Conservation (phyloP, 2,797 vertebrate species). For the Rhinoraja longicauda region DNA sequence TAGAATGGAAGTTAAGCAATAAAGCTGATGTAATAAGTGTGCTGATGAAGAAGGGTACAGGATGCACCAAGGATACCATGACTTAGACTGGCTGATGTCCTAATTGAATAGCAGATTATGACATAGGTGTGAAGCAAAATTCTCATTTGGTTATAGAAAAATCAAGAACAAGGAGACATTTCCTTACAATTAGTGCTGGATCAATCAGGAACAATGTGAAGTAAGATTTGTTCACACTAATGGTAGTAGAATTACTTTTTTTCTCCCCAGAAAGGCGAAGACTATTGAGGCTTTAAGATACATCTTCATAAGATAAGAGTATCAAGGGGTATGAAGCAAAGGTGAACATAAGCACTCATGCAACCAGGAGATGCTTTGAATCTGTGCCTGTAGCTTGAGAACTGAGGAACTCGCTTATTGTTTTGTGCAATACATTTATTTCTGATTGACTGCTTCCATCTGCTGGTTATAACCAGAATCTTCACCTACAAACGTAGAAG, state of each 20-base stretch:
- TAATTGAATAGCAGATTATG: not conserved
- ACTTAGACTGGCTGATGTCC: not conserved
- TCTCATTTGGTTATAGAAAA: not conserved
- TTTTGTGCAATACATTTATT: not conserved
- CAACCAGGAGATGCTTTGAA: no score
- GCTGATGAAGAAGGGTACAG: not conserved
- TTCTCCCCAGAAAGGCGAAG: not conserved
- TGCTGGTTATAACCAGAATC: constrained; percentile 6
- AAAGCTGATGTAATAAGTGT: no score
- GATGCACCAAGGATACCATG: not conserved
- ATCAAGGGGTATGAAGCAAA: not conserved
- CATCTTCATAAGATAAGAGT: not conserved
- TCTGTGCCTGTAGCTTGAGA: not conserved
- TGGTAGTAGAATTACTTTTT: not conserved
- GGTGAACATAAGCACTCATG: not conserved
- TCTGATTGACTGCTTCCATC: constrained; percentile 8
- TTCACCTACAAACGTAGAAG: not conserved
- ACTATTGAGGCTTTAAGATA: not conserved
- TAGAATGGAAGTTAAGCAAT: no score
- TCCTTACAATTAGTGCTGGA: not conserved
- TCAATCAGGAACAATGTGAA: not conserved
- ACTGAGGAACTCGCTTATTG: not conserved
- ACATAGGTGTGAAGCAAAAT: not conserved
- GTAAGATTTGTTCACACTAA: not conserved
- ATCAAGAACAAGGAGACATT: not conserved